These are phyloP conservation scores for Chlorodrepanis virens DNA, from an alignment of 2,113 vertebrate species.

Conservation along the genomic window DNA sequence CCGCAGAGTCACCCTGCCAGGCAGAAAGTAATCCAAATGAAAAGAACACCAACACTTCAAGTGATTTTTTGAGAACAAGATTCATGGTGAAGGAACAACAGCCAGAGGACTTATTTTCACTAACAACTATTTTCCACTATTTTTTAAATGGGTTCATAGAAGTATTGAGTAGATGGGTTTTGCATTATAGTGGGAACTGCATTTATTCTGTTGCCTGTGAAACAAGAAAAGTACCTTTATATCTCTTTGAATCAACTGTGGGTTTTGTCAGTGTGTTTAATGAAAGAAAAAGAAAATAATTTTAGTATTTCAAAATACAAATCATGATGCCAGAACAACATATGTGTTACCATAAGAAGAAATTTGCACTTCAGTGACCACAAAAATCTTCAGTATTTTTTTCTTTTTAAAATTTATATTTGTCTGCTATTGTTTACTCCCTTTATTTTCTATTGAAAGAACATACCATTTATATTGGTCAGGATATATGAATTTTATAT, in stretches of 20 bases:
- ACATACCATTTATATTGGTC: background rate
- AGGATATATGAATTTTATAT: background rate
- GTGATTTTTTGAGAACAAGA: background rate
- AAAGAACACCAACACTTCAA: background rate
- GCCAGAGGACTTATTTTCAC: background rate
- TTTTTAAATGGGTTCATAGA: background rate
- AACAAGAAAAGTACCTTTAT: background rate
- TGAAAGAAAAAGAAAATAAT: background rate
- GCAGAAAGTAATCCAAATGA: background rate
- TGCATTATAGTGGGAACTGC: background rate
- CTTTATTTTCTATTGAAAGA: background rate
- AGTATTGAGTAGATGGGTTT: background rate
- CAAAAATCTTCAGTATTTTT: background rate
- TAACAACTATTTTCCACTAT: background rate
- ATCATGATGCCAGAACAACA: background rate
- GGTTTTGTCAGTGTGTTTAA: background rate
- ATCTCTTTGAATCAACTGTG: background rate
- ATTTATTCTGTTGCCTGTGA: background rate
- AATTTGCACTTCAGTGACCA: background rate
- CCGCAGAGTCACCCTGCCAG: accelerated
- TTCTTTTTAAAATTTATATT: background rate
- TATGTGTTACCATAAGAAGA: background rate
- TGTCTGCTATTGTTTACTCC: background rate
- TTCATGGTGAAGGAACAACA: background rate
- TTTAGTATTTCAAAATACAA: background rate